Evolutionary conservation across 2,888 invertebrate genomes (phyloP), one percentile per base, ranked within the genome.

Genomic region (Rhogogaster chlorosoma): DNA sequence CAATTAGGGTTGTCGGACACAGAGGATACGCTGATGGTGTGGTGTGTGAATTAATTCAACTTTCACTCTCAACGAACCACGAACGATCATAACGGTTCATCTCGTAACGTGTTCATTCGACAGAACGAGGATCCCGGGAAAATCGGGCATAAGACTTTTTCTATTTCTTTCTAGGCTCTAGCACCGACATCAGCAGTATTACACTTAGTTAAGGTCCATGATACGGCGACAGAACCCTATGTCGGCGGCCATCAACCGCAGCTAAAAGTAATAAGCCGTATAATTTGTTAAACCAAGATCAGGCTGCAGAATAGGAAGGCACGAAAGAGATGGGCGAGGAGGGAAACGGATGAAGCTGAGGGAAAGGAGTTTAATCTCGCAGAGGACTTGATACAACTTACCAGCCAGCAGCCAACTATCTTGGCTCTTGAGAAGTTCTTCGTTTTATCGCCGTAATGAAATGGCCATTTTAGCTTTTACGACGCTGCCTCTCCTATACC

Each of bases 391-490:
- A 83, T 83, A 83, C 83, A 83, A 83, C 67, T 83, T 83, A 22
- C 83, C 67, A 82, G 80, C 42, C 53, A 53, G 78, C 67, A 71
- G 70, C 38, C 85, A 82, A 85, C 82, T 78, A 82, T 85, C 82
- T 42, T n/a, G 38, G 82, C 82, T 70, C 57, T 83, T 57, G 82
- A 84, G 84, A 83, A 85, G 26, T 87, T 86, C 80, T 83, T 42
- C 75, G 85, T 86, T 87, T 88, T 86, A 87, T 75, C 82, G 85
- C 85, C 80, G 86, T 86, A 88, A 88, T 87, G 84, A 87, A 88
- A 87, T 87, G 86, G 71, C 86, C 86, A 86, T 86, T 87, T 77
- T 85, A 83, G 61, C 86, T 84, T 88, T 88, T 88, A 88, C 87
- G 88, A 88, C 84, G 6, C 53, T 85, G 86, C 45, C 85, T 87